A percentile compares a stretch with the other conserved stretches of the same genome.
Conservation (phyloP, 2,888 invertebrate genomes). For the Ptilodon capucinus region DNA sequence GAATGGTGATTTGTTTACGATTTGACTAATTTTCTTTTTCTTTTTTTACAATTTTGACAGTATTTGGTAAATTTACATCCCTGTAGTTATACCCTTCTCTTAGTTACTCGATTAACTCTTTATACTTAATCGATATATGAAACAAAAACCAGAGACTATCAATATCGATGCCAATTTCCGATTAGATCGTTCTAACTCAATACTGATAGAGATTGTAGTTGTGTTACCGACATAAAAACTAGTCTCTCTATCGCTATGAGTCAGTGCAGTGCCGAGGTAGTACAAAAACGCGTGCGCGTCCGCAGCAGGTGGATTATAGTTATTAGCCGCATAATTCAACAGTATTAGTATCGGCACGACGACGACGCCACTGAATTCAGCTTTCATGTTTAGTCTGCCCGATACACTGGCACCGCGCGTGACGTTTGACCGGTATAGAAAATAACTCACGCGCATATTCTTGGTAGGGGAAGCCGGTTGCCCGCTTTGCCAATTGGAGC, state of each 20-base stretch:
- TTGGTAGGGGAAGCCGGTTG: neutral
- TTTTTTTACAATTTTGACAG: too few species aligned
- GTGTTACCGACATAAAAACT: neutral
- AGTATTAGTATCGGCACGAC: neutral
- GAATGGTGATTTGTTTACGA: too few species aligned
- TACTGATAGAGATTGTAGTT: neutral
- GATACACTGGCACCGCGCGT: neutral
- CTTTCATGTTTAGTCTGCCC: neutral
- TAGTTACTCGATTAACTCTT: too few species aligned
- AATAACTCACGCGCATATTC: neutral
- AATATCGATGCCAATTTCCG: neutral
- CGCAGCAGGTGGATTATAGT: slow-evolving; percentile 1
- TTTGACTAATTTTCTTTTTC: too few species aligned
- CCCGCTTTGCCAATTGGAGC: too few species aligned
- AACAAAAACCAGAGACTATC: neutral
- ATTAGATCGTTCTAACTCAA: neutral
- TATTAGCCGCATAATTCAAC: neutral
- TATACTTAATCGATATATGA: too few species aligned
- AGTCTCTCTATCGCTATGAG: neutral
- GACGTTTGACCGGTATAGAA: neutral
- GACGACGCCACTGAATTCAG: neutral
- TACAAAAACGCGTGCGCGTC: neutral
- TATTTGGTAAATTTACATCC: too few species aligned
- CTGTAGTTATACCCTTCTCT: too few species aligned
- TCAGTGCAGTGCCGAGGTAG: neutral